A percentile compares a stretch with the other conserved stretches of the same genome.
Evolutionary conservation across 92 coral and sea anemone genomes (phyloP).

Genomic region (Epizoanthus rinbou): DNA sequence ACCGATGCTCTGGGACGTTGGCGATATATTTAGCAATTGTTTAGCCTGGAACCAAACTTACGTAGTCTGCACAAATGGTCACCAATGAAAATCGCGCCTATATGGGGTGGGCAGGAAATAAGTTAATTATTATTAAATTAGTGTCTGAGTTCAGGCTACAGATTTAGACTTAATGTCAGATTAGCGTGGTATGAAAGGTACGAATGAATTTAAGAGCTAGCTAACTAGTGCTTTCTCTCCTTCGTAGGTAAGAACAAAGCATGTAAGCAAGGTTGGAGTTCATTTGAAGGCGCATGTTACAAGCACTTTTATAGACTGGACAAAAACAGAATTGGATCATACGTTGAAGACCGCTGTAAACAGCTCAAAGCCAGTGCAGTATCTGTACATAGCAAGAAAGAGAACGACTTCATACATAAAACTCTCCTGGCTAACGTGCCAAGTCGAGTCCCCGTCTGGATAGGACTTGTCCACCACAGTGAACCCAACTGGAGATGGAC

Average conservation of each 20-base stretch:
- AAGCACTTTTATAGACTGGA: neutral
- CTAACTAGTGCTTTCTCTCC: too few species aligned
- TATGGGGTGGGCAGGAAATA: too few species aligned
- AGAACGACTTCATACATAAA: neutral
- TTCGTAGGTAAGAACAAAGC: neutral
- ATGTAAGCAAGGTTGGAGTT: neutral
- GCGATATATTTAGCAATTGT: too few species aligned
- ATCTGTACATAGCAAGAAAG: neutral
- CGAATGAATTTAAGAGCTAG: too few species aligned
- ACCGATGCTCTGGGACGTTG: too few species aligned
- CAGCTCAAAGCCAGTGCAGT: neutral
- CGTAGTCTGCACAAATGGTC: too few species aligned
- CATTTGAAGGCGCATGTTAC: slow-evolving; percentile 4
- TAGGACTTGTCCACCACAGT: neutral
- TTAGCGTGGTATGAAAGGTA: too few species aligned
- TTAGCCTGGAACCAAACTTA: too few species aligned
- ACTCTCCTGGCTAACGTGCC: neutral
- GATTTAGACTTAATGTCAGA: too few species aligned
- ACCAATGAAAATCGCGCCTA: too few species aligned
- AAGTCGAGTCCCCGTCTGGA: neutral
- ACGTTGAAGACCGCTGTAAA: neutral
- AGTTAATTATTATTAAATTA: too few species aligned
- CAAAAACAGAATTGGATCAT: neutral
- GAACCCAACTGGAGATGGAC: neutral
- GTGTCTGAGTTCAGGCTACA: too few species aligned